Base-by-base conservation (phyloP, 2,888 invertebrate species). In the Hyalella azteca region DNA sequence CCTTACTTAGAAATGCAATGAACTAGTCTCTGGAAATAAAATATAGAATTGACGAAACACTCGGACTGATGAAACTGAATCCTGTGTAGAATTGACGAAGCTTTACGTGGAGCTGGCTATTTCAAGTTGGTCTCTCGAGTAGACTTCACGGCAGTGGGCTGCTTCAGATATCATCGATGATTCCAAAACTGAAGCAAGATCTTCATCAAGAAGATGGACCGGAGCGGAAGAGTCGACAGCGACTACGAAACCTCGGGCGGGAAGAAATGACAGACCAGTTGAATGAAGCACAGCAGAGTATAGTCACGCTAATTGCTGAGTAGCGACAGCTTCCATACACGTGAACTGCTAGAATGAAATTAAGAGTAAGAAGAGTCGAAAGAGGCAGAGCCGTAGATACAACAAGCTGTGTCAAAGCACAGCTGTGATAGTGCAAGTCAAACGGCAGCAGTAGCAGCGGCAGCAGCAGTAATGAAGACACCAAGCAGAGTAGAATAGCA, bases 401-500 rank as follows among this genome's bases (percentile, higher is more conserved):
- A 66, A 59, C 36, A 66, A 66, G 66, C 15, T 66, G 66, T 66
- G 66, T 36, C 66, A 66, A 19, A 66, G 39, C 66, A n/a, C 36
- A 66, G 66, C 66, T 66, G 66, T 36, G 66, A 54, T 66, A 36
- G 19, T 66, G 36, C 66, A 22, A 66, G 66, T 36, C 36, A 29
- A 54, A 54, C 54, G 54, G 66, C 66, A 15, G 45, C 45, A 45
- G 45, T 15, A 45, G 15, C 45, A 59, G 59, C 59, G 32, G 59
- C 59, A 60, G 60, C 60, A 36, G 60, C 60, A 66, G 66, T 66
- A 66, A 66, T 66, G 66, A 36, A 66, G 66, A 66, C 66, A 66
- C 66, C 66, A 66, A 66, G 66, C 66, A 66, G 66, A 66, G 66
- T 66, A 66, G 66, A 66, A 66, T 32, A 66, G 66, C 66, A 66